These are phyloP conservation scores for Petrolisthes manimaculis DNA, from an alignment of 2,888 invertebrate genomes.

Conservation along the genomic window DNA sequence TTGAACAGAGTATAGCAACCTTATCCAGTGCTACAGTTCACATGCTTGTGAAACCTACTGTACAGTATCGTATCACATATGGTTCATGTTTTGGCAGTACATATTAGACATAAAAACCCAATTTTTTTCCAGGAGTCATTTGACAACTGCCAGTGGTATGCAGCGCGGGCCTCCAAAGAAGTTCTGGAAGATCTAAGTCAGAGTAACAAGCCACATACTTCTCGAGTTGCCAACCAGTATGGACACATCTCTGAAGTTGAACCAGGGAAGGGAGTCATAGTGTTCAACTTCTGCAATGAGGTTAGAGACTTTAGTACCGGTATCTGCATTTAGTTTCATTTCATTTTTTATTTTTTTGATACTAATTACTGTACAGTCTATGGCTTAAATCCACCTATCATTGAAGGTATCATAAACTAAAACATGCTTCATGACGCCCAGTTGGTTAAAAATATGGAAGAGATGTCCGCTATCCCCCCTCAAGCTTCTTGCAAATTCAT, in stretches of 20 bases:
- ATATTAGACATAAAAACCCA: neutral
- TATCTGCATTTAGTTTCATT: too few relatives aligned
- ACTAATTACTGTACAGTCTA: too few relatives aligned
- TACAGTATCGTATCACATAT: neutral
- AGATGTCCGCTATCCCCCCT: too few relatives aligned
- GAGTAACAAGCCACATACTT: neutral
- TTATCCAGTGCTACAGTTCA: neutral
- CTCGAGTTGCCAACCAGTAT: constrained; percentile 48
- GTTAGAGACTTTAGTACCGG: neutral
- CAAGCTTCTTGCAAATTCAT: too few relatives aligned
- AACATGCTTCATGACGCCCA: too few relatives aligned
- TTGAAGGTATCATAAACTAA: too few relatives aligned
- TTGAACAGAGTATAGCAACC: too few relatives aligned
- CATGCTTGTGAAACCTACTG: neutral
- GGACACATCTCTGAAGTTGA: constrained; percentile 62
- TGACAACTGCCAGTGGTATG: constrained; percentile 61
- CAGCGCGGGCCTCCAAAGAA: constrained; percentile 42
- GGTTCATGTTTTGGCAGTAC: neutral
- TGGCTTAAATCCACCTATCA: too few relatives aligned
- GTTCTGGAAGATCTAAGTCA: constrained; percentile 6
- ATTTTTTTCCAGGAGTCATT: constrained; percentile 41
- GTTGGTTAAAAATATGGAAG: too few relatives aligned
- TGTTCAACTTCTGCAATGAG: constrained; percentile 50
- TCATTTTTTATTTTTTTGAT: neutral
- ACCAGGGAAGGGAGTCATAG: constrained; percentile 57